Evolutionary conservation across 2,113 vertebrate species (phyloP), one percentile per base, ranked within the genome.

Genomic region (Narcine bancroftii): DNA sequence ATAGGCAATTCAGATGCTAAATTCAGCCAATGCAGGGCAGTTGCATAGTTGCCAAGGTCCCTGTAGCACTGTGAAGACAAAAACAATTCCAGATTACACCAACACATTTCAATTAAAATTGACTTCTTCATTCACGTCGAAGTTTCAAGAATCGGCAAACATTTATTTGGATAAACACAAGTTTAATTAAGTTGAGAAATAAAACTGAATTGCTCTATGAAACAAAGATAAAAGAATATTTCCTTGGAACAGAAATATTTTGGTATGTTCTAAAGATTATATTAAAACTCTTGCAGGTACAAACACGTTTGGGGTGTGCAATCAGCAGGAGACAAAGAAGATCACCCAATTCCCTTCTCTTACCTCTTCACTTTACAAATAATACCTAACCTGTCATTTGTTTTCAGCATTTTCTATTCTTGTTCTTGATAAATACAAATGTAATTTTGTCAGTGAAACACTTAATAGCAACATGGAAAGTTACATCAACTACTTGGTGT

Each of bases 41-140:
- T 96, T 0, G 96, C 94, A 45, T 93, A 72, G 93, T 97, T 97
- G 39, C 97, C 98, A n/a, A 99, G 95, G 91, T 98, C 97, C 94
- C 93, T 97, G 94, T 98, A 98, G 95, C 98, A 99, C 98, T 99
- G 93, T 0, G 63, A 85, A 93, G n/a, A 89, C 85, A 63, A 91
- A 65, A 91, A 91, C 36, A 69, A 36, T 6, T 65, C n/a, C 39
- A 66, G 36, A 15, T 66, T 71, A 91, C 19, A 83, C 66, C 66
- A 69, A 69, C 66, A 69, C 24, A 56, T 63, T n/a, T n/a, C 17
- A 63, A 15, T 36, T 36, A 33, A 63, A 63, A 15, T 60, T 4
- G 29, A 60, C n/a, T 85, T 87, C 21, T 53, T 29, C 0, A n/a
- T 60, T 15, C 60, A 60, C 36, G 6, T 56, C 21, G 36, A 15